A percentile compares a stretch with the other conserved stretches of the same genome.
Evolutionary conservation across 2,113 vertebrate genomes (phyloP).

Genomic region (Lanius collurio): DNA sequence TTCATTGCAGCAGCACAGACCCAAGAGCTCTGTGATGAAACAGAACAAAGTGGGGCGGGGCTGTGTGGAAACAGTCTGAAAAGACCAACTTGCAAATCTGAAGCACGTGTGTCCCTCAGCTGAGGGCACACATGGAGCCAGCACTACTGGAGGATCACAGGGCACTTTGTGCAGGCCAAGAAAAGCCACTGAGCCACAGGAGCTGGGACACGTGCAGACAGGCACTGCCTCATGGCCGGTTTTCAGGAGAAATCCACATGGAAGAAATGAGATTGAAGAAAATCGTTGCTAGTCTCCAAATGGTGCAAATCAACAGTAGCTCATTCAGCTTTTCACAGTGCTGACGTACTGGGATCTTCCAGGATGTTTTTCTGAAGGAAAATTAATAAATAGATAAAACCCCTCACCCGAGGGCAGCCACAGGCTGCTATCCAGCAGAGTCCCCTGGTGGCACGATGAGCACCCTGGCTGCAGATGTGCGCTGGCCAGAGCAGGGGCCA

Average conservation of each 20-base stretch:
- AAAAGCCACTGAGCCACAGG: rapidly evolving
- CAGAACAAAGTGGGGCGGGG: rapidly evolving
- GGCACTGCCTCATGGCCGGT: neutral
- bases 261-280: neutral
- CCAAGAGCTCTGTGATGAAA: neutral
- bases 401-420: rapidly evolving
- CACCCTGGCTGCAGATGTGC: neutral
- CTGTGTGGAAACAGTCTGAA: neutral
- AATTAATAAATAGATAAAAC: neutral
- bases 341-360: neutral
- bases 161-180: neutral
- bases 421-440: neutral
- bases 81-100: neutral
- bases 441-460: rapidly evolving
- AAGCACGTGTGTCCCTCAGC: rapidly evolving
- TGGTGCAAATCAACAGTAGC: neutral
- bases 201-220: rapidly evolving
- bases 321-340: neutral
- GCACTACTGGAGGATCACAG: rapidly evolving
- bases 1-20: neutral
- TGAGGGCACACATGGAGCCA: neutral
- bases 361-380: neutral
- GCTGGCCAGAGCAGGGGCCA: neutral
- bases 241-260: neutral
- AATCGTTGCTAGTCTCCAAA: neutral